These are phyloP conservation scores for Tachina fera DNA, from an alignment of 2,888 invertebrate genomes.

Conservation along the genomic window DNA sequence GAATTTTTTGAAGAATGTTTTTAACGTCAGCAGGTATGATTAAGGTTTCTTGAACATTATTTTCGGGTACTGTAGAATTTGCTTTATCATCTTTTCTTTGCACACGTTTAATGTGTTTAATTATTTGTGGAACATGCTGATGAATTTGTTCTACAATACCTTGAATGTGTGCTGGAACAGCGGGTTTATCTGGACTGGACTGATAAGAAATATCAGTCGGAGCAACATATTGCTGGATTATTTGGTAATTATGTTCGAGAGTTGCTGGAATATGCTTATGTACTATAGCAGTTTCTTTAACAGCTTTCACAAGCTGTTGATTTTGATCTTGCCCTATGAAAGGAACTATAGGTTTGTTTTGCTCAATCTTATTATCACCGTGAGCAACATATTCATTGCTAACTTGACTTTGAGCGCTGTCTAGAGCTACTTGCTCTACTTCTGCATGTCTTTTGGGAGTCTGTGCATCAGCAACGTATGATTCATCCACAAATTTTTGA, in stretches of 20 bases:
- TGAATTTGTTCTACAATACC: slow-evolving; percentile 40
- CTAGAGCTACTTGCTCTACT: too few species aligned
- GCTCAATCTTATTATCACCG: too few species aligned
- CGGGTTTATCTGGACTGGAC: neutral
- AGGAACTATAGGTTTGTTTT: too few species aligned
- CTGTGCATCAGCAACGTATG: too few species aligned
- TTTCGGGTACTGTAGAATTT: neutral
- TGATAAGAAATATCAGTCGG: too few species aligned
- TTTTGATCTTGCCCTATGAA: too few species aligned
- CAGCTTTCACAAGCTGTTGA: slow-evolving; percentile 28
- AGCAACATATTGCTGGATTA: slow-evolving; percentile 44
- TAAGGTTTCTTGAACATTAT: slow-evolving; percentile 40
- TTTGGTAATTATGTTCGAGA: too few species aligned
- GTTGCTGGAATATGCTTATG: neutral
- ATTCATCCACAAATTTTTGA: neutral
- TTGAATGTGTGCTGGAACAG: neutral
- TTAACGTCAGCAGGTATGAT: slow-evolving; percentile 42
- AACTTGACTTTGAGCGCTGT: too few species aligned
- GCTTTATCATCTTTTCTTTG: neutral
- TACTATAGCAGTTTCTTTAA: slow-evolving; percentile 27
- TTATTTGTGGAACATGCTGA: slow-evolving; percentile 65
- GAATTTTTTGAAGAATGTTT: slow-evolving; percentile 69
- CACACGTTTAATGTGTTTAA: slow-evolving; percentile 50
- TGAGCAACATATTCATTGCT: too few species aligned
- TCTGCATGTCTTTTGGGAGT: too few species aligned